Evolutionary conservation across 2,797 vertebrate genomes (phyloP), one percentile per base, ranked within the genome.

Genomic region (Amphiprion clarkii): DNA sequence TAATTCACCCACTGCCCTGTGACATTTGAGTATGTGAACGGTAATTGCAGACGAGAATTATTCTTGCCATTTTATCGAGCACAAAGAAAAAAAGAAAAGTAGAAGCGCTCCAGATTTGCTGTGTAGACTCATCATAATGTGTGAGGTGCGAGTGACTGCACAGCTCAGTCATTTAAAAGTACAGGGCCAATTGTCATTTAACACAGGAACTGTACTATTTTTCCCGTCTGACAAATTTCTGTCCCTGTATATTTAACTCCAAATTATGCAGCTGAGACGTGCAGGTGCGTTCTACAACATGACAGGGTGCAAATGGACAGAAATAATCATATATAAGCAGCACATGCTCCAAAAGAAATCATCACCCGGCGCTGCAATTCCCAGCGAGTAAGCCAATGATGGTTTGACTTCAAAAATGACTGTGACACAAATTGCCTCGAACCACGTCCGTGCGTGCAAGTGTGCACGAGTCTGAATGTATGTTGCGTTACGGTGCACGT

Each of bases 1-100:
- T 57, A 71, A 78, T 84, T 82, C 60, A 78, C 76, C 62, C 1
- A 3, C 59, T 72, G 82, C 62, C 79, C 72, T 67, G 81, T 85
- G 82, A 85, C 80, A 82, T 86, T 85, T 84, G 14, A 62, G 54
- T 60, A 36, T 56, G 16, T 55, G 59, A 76, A 61, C 53, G 63
- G 74, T 79, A 82, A 87, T 68, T 84, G 64, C 59, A 67, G 61
- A 69, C 54, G 33, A 58, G 62, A 74, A 80, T 67, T 74, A 56
- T 76, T 76, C 70, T 58, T 64, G 39, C 57, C 33, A 63, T 85
- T 85, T 81, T 66, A 57, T 66, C 9, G 19, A 84, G 56, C 54
- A 73, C 70, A 68, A 8, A 44, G 23, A 23, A 23, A 23, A 23
- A 23, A 23, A 23, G 2, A 13, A 25, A 48, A 56, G 55, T 25